Conservation (phyloP, 2,888 invertebrate species). For the Schizotus pectinicornis region DNA sequence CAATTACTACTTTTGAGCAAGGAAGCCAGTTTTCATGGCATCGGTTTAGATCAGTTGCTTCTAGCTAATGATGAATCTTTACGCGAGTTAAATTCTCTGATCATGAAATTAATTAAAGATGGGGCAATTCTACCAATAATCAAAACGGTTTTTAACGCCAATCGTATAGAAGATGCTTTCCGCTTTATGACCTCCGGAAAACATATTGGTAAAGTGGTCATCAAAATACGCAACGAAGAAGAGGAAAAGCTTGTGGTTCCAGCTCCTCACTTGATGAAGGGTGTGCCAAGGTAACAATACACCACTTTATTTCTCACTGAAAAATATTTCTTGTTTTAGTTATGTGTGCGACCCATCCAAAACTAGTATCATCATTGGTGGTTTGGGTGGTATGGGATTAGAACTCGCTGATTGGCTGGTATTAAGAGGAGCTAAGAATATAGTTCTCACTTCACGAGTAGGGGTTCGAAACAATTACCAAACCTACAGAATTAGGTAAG, state of each 20-base stretch:
- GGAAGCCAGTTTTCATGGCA: constrained; percentile 76
- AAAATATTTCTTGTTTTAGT: constrained; percentile 2
- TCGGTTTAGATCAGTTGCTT: constrained; percentile 67
- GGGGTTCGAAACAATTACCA: constrained; percentile 87
- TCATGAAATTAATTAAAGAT: constrained; percentile 29
- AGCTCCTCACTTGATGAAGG: background rate
- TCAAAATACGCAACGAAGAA: constrained; percentile 52
- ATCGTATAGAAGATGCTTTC: constrained; percentile 75
- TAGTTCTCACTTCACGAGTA: constrained; percentile 81
- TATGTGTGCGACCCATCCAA: constrained; percentile 17
- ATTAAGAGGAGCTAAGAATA: constrained; percentile 76
- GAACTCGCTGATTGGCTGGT: constrained; percentile 89
- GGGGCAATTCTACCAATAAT: constrained; percentile 75
- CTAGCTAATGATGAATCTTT: background rate
- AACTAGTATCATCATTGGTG: constrained; percentile 72
- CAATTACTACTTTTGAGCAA: constrained; percentile 72
- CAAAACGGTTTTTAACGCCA: constrained; percentile 66
- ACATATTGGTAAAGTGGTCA: constrained; percentile 77
- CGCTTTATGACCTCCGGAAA: constrained; percentile 70
- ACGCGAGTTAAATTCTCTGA: background rate
- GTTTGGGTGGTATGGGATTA: constrained; percentile 91
- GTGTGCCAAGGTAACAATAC: constrained; percentile 20
- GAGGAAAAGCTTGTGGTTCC: constrained; percentile 30
- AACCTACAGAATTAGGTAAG: constrained; percentile 45
- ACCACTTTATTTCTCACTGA: no score